These are phyloP conservation scores for Lepidurus arcticus DNA, from an alignment of 1,140 invertebrate genomes.

Conservation along the genomic window DNA sequence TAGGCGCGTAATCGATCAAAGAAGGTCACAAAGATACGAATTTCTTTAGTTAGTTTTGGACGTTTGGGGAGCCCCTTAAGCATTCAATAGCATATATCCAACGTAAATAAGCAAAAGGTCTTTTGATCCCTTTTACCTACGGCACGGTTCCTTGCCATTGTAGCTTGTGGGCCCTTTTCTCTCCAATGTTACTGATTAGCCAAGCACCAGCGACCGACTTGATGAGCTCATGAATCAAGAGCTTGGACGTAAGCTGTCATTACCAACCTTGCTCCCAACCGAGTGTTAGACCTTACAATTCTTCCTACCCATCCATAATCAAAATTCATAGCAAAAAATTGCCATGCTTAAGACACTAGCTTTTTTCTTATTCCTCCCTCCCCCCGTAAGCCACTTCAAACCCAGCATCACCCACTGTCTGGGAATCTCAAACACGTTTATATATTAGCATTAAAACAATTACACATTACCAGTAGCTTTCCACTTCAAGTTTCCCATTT, in stretches of 20 bases:
- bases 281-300: slow-evolving; percentile 9
- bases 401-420: not conserved
- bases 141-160: not conserved
- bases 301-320: slow-evolving; percentile 1
- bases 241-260: slow-evolving; percentile 21
- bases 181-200: slow-evolving; percentile 10
- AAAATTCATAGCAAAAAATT: slow-evolving; percentile 22
- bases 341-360: slow-evolving; percentile 8
- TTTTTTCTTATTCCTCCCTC: not conserved
- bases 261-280: slow-evolving; percentile 14
- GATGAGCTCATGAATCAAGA: slow-evolving; percentile 21
- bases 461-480: not conserved
- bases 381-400: not conserved
- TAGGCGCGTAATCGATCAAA: too few relatives aligned
- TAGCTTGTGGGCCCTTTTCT: slow-evolving; percentile 16
- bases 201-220: slow-evolving; percentile 20
- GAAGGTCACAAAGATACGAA: not conserved
- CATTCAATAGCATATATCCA: not conserved
- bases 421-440: not conserved
- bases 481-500: not conserved
- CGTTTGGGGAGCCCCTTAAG: not conserved
- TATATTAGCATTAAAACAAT: not conserved
- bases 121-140: not conserved
- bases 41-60: not conserved
- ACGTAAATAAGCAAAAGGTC: not conserved